These are phyloP conservation scores for Hartigia nigra DNA, from an alignment of 2,888 invertebrate species.

Conservation along the genomic window DNA sequence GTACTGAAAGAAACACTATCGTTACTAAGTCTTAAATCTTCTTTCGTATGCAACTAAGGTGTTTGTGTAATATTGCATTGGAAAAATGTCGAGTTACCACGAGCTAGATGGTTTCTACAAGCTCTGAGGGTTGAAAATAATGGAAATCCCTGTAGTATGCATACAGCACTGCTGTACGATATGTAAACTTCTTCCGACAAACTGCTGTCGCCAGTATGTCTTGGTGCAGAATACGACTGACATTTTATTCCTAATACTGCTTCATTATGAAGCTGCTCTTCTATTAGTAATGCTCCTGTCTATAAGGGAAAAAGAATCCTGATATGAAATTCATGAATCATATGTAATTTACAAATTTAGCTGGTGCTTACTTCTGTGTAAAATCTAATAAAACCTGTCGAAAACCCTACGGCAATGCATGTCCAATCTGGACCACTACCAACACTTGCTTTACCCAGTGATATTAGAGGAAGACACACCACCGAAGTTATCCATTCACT, in stretches of 20 bases:
- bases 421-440: slow-evolving; percentile 90
- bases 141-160: slow-evolving; percentile 80
- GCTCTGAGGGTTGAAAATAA: slow-evolving; percentile 84
- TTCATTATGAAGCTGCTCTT: slow-evolving; percentile 87
- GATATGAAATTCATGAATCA: slow-evolving; percentile 4
- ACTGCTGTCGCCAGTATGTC: slow-evolving; percentile 60
- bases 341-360: neutral
- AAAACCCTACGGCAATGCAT: slow-evolving; percentile 87
- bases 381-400: slow-evolving; percentile 86
- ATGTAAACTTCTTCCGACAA: slow-evolving; percentile 79
- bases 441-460: slow-evolving; percentile 67
- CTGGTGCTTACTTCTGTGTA: slow-evolving; percentile 78
- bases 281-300: slow-evolving; percentile 82
- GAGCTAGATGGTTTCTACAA: slow-evolving; percentile 82
- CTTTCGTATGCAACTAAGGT: neutral
- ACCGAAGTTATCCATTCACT: slow-evolving; percentile 69
- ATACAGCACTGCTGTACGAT: slow-evolving; percentile 78
- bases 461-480: slow-evolving; percentile 68
- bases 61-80: neutral
- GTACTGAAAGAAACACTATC: slow-evolving; percentile 67
- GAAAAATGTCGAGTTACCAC: slow-evolving; percentile 70
- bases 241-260: slow-evolving; percentile 84
- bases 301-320: slow-evolving; percentile 47
- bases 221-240: slow-evolving; percentile 72
- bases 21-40: neutral